A percentile compares a stretch with the other conserved stretches of the same genome.
These are phyloP conservation scores for Agraylea sexmaculata DNA, from an alignment of 1,140 invertebrate species.

Conservation along the genomic window DNA sequence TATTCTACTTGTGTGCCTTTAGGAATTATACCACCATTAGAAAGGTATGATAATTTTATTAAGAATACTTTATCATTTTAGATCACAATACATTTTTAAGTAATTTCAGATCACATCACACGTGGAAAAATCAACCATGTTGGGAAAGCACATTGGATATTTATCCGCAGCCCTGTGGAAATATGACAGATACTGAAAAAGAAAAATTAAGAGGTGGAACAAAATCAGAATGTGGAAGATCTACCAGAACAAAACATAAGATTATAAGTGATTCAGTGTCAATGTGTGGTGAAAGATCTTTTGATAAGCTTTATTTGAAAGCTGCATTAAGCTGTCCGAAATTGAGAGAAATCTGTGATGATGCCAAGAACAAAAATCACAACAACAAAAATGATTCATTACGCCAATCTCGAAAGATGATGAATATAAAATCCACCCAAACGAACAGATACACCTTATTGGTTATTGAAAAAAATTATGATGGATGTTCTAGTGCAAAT, in stretches of 20 bases:
- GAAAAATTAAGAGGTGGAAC: constrained; percentile 42
- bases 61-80: not conserved
- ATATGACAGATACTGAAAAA: constrained; percentile 62
- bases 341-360: constrained; percentile 13
- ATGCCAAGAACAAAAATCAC: constrained; percentile 7
- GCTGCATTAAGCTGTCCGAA: constrained; percentile 38
- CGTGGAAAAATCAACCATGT: constrained; percentile 47
- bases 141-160: constrained; percentile 70
- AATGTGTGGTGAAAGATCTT: constrained; percentile 48
- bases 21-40: constrained; percentile 46
- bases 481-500: constrained; percentile 38
- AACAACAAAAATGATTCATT: constrained; percentile 1
- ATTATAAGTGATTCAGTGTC: constrained; percentile 35
- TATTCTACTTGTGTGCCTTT: constrained; percentile 63
- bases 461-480: constrained; percentile 54
- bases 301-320: constrained; percentile 55
- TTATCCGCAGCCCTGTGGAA: constrained; percentile 59
- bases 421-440: constrained; percentile 1
- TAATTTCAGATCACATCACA: constrained; percentile 25
- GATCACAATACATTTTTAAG: not conserved
- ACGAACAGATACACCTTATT: constrained; percentile 48
- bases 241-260: constrained; percentile 29
- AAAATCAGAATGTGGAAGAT: constrained; percentile 41
- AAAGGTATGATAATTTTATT: constrained; percentile 9
- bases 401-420: too few relatives aligned